Base-by-base conservation (phyloP, 1,140 invertebrate genomes). In the Steinernema feltiae region DNA sequence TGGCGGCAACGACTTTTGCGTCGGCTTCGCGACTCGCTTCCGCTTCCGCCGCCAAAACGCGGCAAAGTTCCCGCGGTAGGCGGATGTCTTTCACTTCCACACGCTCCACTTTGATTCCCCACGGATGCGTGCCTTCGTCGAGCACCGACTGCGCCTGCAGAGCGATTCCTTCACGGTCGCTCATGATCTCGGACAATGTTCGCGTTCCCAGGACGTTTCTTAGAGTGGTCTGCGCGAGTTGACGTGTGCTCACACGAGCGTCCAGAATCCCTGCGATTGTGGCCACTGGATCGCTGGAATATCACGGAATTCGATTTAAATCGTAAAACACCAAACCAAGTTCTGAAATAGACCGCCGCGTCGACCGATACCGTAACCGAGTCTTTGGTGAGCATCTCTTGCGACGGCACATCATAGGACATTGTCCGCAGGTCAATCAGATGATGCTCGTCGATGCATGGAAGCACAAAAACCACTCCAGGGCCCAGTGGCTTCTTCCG, bases 181-280 rank as follows among this genome's bases (percentile, higher is more conserved):
- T 92, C 17, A 96, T 89, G 70, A 96, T 92, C 87, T 96, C 93
- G 2, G 92, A 91, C 69, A 98, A 88, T 84, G 94, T 94, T 70
- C 93, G 90, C 29, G 94, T 97, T 53, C 95, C 95, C n/a, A 98
- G 89, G 0, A 95, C 93, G 85, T 95, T 97, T 21, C 94, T 88
- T 1, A 96, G 87, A 0, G 83, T 84, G 21, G 83, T 83, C 73
- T 84, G 83, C 17, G 83, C 83, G 0, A 84, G 71, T 69, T 81
- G 80, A 15, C 80, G 77, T 15, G 83, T 84, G 24, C 73, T 76
- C 35, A 82, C 48, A 24, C 79, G 76, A 24, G 83, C 80, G 70
- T 84, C 83, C 12, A 73, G 46, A 2, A 82, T 79, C 27, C 71
- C 70, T 2, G 75, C 30, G 30, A 83, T 71, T n/a, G 80, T 78